These are phyloP conservation scores for Synanceia verrucosa DNA, from an alignment of 2,797 vertebrate species.

Conservation along the genomic window DNA sequence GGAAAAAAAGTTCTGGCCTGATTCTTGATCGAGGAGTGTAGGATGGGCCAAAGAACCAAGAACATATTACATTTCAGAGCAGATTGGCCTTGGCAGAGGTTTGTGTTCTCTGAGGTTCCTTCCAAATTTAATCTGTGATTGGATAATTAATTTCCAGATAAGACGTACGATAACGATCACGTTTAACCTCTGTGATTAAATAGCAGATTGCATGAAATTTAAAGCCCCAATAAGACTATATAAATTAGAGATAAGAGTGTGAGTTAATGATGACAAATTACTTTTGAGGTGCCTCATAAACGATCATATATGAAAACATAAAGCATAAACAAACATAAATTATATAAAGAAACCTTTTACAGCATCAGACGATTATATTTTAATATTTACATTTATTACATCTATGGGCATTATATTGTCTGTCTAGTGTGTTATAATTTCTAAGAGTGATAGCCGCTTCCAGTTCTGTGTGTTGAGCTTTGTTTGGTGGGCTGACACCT, in stretches of 20 bases:
- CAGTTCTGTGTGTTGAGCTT: background rate
- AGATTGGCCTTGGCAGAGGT: background rate
- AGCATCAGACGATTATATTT: background rate
- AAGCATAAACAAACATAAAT: background rate
- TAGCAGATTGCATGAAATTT: background rate
- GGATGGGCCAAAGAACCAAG: background rate
- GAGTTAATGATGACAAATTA: slow-evolving; percentile 1
- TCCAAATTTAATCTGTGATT: background rate
- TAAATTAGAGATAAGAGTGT: background rate
- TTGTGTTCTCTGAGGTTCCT: background rate
- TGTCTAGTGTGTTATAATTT: no score
- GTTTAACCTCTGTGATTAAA: background rate
- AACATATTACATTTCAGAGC: background rate
- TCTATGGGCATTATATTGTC: no score
- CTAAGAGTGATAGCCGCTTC: background rate
- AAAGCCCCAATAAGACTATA: background rate
- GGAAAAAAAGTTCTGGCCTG: background rate
- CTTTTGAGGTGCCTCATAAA: background rate
- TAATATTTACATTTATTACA: no score
- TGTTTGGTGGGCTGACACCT: background rate
- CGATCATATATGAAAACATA: background rate
- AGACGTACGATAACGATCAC: slow-evolving; percentile 10
- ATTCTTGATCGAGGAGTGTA: background rate
- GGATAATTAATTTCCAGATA: slow-evolving; percentile 15
- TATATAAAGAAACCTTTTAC: background rate